Conservation (phyloP, 2,113 vertebrate species). For the Oophaga pumilio region DNA sequence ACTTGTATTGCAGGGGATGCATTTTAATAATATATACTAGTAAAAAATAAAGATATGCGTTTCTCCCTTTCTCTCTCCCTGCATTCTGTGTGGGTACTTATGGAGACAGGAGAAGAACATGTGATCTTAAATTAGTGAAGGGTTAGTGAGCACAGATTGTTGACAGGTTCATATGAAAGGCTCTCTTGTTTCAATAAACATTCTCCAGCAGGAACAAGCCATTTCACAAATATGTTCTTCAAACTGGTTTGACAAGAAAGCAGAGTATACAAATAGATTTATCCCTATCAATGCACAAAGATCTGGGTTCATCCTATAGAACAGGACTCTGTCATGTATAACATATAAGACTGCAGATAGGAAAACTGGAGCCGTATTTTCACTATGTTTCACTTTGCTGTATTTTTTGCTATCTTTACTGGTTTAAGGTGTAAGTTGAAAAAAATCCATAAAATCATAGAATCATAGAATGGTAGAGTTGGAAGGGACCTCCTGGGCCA, state of each 20-base stretch:
- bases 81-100: neutral
- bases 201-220: neutral
- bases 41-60: neutral
- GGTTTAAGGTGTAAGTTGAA: neutral
- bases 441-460: too few relatives aligned
- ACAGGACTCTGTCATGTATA: neutral
- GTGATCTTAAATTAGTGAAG: constrained; percentile 6
- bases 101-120: neutral
- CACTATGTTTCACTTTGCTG: neutral
- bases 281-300: neutral
- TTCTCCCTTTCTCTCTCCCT: neutral
- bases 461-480: too few relatives aligned
- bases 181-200: constrained; percentile 25
- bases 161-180: constrained; percentile 20
- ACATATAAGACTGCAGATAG: neutral
- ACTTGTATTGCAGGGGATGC: neutral
- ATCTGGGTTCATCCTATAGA: neutral
- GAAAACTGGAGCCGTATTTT: neutral
- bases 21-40: neutral
- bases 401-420: neutral
- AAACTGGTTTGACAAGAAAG: constrained; percentile 32
- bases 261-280: neutral
- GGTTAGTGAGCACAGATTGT: neutral
- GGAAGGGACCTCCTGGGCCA: too few relatives aligned
- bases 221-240: neutral